These are phyloP conservation scores for Diphyllodes magnificus DNA, from an alignment of 2,113 vertebrate species.

Conservation along the genomic window DNA sequence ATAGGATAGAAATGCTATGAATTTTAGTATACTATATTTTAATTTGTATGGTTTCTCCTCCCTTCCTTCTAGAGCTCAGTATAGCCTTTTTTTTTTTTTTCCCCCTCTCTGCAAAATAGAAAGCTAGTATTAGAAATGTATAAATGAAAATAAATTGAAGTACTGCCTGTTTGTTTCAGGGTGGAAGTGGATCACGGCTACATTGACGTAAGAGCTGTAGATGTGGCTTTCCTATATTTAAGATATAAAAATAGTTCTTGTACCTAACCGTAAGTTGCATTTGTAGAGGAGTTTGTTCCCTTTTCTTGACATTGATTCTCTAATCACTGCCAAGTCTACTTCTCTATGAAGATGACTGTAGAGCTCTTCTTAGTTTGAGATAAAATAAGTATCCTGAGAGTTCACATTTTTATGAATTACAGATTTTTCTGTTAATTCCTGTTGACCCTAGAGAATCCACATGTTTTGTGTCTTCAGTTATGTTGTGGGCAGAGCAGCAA, in stretches of 20 bases:
- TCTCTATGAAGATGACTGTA: neutral
- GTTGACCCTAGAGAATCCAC: neutral
- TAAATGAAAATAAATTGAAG: neutral
- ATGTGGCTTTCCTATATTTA: neutral
- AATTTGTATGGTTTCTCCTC: neutral
- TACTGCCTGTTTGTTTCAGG: neutral
- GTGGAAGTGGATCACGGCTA: neutral
- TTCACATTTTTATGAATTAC: neutral
- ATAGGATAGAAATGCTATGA: neutral
- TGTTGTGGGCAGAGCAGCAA: neutral
- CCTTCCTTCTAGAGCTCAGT: neutral
- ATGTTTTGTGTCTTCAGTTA: neutral
- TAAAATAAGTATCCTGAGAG: neutral
- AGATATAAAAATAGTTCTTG: neutral
- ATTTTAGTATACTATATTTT: neutral
- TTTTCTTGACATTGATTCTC: neutral
- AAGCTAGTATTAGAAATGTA: neutral
- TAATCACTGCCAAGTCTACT: neutral
- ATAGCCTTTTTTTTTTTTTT: neutral
- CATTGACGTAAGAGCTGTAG: neutral
- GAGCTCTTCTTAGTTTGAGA: neutral
- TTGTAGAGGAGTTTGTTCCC: conserved; percentile 8
- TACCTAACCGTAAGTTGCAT: neutral
- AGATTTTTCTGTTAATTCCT: neutral
- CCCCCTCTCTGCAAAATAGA: neutral